Evolutionary conservation across 2,888 invertebrate genomes (phyloP).

Genomic region (Hyalella azteca): DNA sequence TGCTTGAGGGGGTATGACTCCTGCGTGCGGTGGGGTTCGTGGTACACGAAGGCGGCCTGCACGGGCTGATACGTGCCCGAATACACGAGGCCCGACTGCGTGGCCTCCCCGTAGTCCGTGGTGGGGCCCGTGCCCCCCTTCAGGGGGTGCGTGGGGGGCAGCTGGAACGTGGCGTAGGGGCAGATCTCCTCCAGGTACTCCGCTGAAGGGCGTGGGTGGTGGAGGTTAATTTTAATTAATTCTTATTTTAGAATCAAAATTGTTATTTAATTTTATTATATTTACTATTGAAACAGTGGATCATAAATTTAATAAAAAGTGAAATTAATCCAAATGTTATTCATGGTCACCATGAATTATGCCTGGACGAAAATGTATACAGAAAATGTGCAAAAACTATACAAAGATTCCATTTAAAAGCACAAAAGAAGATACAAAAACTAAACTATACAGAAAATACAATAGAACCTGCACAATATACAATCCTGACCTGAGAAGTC

Average conservation of each 20-base stretch:
- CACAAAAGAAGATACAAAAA: too few relatives aligned
- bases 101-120: constrained; percentile 78
- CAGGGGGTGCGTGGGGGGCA: constrained; percentile 68
- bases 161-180: constrained; percentile 89
- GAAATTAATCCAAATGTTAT: too few relatives aligned
- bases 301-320: too few relatives aligned
- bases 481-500: too few relatives aligned
- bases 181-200: constrained; percentile 93
- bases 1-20: constrained; percentile 77
- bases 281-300: too few relatives aligned
- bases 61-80: constrained; percentile 86
- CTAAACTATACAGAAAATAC: too few relatives aligned
- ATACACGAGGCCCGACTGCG: constrained; percentile 86
- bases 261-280: too few relatives aligned
- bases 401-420: too few relatives aligned
- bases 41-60: constrained; percentile 85
- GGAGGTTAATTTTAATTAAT: background rate
- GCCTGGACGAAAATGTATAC: too few relatives aligned
- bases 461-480: too few relatives aligned
- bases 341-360: too few relatives aligned
- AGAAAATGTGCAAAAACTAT: too few relatives aligned
- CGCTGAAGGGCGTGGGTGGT: constrained; percentile 59
- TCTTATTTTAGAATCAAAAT: background rate
- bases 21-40: constrained; percentile 73
- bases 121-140: constrained; percentile 51